Evolutionary conservation across 2,888 invertebrate species (phyloP).

Genomic region (Caenorhabditis sp.): DNA sequence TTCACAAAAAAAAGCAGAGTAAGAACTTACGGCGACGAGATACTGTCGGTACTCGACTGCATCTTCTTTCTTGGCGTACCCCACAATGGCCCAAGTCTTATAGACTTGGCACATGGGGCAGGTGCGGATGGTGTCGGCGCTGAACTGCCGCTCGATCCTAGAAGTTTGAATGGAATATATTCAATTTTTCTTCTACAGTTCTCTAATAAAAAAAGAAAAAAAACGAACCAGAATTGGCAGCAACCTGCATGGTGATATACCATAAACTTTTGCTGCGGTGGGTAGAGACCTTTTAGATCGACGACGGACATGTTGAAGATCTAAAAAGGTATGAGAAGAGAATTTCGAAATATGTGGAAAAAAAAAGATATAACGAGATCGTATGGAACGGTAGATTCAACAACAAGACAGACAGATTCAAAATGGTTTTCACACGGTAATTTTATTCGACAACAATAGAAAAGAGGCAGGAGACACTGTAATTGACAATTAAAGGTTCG

Average conservation of each 20-base stretch:
- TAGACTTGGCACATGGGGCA: not conserved
- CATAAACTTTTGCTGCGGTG: not conserved
- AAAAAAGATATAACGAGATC: no score
- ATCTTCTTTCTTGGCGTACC: not conserved
- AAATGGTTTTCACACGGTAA: no score
- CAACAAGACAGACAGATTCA: no score
- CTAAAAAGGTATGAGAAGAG: no score
- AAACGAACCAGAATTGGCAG: not conserved
- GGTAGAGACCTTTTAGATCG: conserved; percentile 24
- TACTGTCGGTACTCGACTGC: not conserved
- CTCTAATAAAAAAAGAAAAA: not conserved
- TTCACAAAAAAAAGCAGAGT: no score
- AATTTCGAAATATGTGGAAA: no score
- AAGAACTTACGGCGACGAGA: not conserved
- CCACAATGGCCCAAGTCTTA: not conserved
- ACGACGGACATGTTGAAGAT: not conserved
- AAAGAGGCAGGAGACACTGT: no score
- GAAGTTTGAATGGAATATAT: no score
- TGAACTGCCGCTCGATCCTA: not conserved
- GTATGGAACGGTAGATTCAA: no score
- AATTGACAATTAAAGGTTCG: no score
- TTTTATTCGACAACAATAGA: no score
- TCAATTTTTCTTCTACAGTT: no score
- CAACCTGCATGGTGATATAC: not conserved
- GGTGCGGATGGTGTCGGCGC: not conserved